Percentiles rank a stretch among this genome's conserved stretches.
Conservation (phyloP, 2,888 invertebrate genomes). For the Metellina segmentata region DNA sequence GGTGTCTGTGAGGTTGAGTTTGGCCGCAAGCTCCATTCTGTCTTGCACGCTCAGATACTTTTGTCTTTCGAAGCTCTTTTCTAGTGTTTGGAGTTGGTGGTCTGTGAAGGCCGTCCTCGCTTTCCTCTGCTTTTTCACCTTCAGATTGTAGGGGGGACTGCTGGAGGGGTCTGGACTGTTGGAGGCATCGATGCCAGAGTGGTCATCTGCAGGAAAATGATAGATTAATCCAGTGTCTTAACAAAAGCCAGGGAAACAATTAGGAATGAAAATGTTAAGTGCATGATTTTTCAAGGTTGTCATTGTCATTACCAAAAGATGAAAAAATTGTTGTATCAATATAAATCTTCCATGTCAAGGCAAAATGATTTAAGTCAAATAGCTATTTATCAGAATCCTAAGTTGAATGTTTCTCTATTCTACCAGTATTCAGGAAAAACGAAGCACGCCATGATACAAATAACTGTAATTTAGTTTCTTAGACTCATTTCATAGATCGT, state of each 20-base stretch:
- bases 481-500: no score
- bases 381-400: no score
- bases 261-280: background rate
- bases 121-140: conserved; percentile 93
- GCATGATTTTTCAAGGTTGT: background rate
- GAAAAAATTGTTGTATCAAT: no score
- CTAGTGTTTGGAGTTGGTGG: conserved; percentile 93
- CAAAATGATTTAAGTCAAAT: no score
- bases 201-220: conserved; percentile 47
- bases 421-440: no score
- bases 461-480: no score
- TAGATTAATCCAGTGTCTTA: background rate
- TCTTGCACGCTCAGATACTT: conserved; percentile 98
- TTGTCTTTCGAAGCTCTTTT: conserved; percentile 97
- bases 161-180: conserved; percentile 70
- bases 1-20: conserved; percentile 95
- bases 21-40: conserved; percentile 96
- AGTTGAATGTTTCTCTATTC: no score
- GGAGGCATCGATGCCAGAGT: conserved; percentile 66
- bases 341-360: no score
- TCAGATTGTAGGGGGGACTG: conserved; percentile 72
- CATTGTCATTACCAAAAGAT: background rate
- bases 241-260: background rate
- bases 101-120: conserved; percentile 99
- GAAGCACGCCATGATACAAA: no score